Percentiles rank a stretch among this genome's conserved stretches.
These are phyloP conservation scores for Aptenodytes forsteri DNA, from an alignment of 2,113 vertebrate genomes.

Conservation along the genomic window DNA sequence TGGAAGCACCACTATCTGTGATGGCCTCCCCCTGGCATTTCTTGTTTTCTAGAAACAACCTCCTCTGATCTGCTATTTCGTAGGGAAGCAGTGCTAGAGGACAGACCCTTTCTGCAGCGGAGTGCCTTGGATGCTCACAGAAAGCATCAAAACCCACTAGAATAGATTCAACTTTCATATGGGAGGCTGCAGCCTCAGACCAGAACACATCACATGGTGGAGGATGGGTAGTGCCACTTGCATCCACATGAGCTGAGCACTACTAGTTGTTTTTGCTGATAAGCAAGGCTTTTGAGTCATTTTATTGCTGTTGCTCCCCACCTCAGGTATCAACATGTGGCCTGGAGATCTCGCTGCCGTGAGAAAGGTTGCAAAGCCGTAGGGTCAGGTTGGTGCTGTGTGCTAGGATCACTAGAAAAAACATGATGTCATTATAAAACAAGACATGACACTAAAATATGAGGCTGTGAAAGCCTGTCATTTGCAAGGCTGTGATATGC, in stretches of 20 bases:
- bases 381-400: not conserved
- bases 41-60: not conserved
- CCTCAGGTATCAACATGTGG: not conserved
- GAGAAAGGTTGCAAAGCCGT: not conserved
- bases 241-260: not conserved
- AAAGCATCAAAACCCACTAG: not conserved
- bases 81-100: not conserved
- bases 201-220: not conserved
- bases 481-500: slow-evolving; percentile 9
- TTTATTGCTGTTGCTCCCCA: not conserved
- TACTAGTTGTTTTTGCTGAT: not conserved
- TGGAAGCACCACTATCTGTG: not conserved
- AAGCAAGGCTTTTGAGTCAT: not conserved
- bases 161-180: not conserved
- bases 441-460: not conserved
- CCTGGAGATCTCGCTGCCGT: not conserved
- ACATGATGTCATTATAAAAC: not conserved
- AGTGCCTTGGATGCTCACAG: not conserved
- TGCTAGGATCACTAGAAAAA: not conserved
- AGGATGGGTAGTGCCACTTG: fast-evolving
- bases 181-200: not conserved
- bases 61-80: not conserved
- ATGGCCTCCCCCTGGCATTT: not conserved
- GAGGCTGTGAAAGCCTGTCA: not conserved
- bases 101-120: not conserved